Percentiles rank a stretch among this genome's conserved stretches.
phyloP scores from a whole-genome alignment of 2,797 vertebrate genomes.

The Platalea minor region DNA sequence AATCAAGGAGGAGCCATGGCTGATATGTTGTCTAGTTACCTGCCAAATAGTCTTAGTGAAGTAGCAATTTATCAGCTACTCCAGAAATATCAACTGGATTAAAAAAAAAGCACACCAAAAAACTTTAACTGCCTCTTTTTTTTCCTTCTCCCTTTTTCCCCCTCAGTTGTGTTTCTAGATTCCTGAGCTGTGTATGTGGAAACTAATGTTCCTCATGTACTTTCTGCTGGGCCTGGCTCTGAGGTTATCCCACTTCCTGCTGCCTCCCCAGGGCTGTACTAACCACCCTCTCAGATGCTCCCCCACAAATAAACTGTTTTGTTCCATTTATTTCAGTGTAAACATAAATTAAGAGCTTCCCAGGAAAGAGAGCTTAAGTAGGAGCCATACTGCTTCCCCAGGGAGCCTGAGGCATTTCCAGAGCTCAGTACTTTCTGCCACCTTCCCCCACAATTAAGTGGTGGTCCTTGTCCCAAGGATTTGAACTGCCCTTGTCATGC shows the following conservation, averaged over 20 bases:
- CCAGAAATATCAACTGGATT: neutral
- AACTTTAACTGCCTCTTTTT: neutral
- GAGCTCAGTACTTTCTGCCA: conserved; percentile 23
- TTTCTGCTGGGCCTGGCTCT: conserved; percentile 60
- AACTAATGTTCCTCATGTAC: conserved; percentile 15
- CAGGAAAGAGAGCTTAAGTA: conserved; percentile 65
- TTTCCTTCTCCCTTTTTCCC: neutral
- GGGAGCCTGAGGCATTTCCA: conserved; percentile 60
- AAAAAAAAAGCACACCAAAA: neutral
- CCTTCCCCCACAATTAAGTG: conserved; percentile 47
- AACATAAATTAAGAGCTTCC: conserved; percentile 73
- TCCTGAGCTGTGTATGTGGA: conserved; percentile 13
- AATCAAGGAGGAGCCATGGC: neutral
- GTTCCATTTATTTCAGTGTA: conserved; percentile 70
- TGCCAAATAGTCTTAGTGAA: neutral
- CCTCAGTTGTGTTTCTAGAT: neutral
- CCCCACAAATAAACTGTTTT: conserved; percentile 66
- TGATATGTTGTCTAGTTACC: neutral
- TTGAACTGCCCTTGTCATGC: neutral
- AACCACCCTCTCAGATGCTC: conserved; percentile 51
- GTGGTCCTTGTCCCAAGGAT: conserved; percentile 9
- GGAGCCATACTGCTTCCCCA: conserved; percentile 55
- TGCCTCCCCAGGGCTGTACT: conserved; percentile 58
- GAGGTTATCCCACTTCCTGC: conserved; percentile 77
- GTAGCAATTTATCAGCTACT: neutral